Evolutionary conservation across 1,140 invertebrate species (phyloP).

Genomic region (Tetramorium parvispinum): DNA sequence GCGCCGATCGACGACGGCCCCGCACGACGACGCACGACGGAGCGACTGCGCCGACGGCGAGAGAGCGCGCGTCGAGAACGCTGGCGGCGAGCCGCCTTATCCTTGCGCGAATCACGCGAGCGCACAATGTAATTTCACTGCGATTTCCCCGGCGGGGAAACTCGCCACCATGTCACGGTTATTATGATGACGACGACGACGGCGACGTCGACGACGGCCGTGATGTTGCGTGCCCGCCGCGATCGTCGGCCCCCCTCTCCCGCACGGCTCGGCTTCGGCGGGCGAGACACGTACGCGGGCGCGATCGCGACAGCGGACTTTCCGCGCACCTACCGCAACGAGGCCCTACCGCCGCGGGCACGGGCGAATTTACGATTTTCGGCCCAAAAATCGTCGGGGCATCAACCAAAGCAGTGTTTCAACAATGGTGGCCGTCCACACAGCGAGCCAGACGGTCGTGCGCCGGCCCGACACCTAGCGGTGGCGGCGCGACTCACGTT

Average conservation of each 20-base stretch:
- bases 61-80: not conserved
- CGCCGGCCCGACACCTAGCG: slow-evolving; percentile 80
- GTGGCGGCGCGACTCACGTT: slow-evolving; percentile 70
- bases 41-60: slow-evolving; percentile 53
- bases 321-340: slow-evolving; percentile 74
- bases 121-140: slow-evolving; percentile 75
- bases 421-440: slow-evolving; percentile 83
- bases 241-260: not conserved
- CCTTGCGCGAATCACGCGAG: slow-evolving; percentile 76
- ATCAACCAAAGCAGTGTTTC: slow-evolving; percentile 84
- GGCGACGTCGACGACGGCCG: not conserved
- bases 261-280: not conserved
- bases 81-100: slow-evolving; percentile 64
- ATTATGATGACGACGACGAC: not conserved
- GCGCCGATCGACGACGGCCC: slow-evolving; percentile 50
- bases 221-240: not conserved
- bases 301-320: not conserved
- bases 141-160: slow-evolving; percentile 37
- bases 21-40: not conserved
- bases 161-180: not conserved
- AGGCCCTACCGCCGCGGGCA: slow-evolving; percentile 69
- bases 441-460: slow-evolving; percentile 74
- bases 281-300: not conserved
- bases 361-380: slow-evolving; percentile 78
- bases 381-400: slow-evolving; percentile 78